phyloP scores from a whole-genome alignment of 2,113 vertebrate species.

The Lophius piscatorius region DNA sequence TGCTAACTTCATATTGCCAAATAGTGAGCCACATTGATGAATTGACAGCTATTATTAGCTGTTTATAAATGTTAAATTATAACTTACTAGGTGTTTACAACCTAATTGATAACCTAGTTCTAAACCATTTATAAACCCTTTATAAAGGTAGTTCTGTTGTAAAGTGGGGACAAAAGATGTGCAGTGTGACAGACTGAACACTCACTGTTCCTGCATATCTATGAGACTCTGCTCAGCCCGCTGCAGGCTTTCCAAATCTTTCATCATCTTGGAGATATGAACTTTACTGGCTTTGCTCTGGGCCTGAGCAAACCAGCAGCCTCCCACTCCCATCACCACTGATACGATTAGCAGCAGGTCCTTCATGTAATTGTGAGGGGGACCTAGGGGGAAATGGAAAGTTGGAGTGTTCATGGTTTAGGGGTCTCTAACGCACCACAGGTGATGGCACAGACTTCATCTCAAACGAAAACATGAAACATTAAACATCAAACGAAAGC shows the following conservation, averaged over 20 bases:
- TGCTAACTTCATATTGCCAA: too few species aligned
- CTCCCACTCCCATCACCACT: conserved; percentile 94
- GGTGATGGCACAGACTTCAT: too few species aligned
- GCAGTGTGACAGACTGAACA: not conserved
- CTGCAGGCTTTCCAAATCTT: conserved; percentile 96
- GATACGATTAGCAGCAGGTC: conserved; percentile 94
- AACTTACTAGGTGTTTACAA: too few species aligned
- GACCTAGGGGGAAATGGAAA: conserved; percentile 75
- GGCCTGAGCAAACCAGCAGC: conserved; percentile 94
- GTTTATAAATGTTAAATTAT: too few species aligned
- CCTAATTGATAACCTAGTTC: too few species aligned
- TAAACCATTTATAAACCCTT: too few species aligned
- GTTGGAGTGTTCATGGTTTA: not conserved
- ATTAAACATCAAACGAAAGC: too few species aligned
- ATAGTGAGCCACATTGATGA: too few species aligned
- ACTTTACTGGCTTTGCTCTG: conserved; percentile 93
- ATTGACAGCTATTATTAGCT: too few species aligned
- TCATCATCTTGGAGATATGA: conserved; percentile 96
- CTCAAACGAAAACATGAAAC: too few species aligned
- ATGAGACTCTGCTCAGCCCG: conserved; percentile 91
- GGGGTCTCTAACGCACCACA: not conserved
- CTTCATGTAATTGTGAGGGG: conserved; percentile 97
- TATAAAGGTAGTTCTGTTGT: too few species aligned
- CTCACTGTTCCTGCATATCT: conserved; percentile 94
- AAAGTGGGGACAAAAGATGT: too few species aligned